Conservation (phyloP, 2,113 vertebrate genomes). For the Ariopsis seemanni region DNA sequence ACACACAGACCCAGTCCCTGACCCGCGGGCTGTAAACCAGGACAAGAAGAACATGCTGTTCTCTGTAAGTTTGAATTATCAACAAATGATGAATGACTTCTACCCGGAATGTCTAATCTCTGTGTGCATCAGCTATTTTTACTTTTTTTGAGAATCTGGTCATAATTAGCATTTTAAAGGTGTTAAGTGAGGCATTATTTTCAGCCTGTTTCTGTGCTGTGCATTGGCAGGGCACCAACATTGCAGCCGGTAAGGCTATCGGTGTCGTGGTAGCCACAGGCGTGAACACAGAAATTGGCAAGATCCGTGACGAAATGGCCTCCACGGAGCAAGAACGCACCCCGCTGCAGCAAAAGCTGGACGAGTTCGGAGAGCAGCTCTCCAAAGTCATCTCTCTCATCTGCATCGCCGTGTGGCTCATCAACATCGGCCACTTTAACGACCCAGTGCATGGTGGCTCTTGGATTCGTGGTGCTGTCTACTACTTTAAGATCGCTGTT, state of each 20-base stretch:
- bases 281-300: constrained; percentile 93
- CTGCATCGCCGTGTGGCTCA: constrained; percentile 97
- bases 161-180: constrained; percentile 67
- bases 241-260: constrained; percentile 93
- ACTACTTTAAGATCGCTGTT: constrained; percentile 98
- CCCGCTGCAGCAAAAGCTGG: constrained; percentile 93
- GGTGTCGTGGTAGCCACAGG: constrained; percentile 93
- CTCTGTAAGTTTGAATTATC: constrained; percentile 81
- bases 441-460: constrained; percentile 97
- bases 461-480: constrained; percentile 97
- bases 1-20: constrained; percentile 97
- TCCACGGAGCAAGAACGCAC: constrained; percentile 95
- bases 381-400: constrained; percentile 98
- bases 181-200: neutral
- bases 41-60: constrained; percentile 99
- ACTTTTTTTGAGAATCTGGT: neutral
- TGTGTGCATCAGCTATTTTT: neutral
- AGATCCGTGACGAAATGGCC: constrained; percentile 97
- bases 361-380: constrained; percentile 96
- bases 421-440: constrained; percentile 98
- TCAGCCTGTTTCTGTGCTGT: neutral
- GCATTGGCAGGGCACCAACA: constrained; percentile 87
- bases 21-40: constrained; percentile 97
- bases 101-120: neutral
- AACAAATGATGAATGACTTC: neutral